Conservation (phyloP, 2,113 vertebrate genomes). For the Nothoprocta perdicaria region DNA sequence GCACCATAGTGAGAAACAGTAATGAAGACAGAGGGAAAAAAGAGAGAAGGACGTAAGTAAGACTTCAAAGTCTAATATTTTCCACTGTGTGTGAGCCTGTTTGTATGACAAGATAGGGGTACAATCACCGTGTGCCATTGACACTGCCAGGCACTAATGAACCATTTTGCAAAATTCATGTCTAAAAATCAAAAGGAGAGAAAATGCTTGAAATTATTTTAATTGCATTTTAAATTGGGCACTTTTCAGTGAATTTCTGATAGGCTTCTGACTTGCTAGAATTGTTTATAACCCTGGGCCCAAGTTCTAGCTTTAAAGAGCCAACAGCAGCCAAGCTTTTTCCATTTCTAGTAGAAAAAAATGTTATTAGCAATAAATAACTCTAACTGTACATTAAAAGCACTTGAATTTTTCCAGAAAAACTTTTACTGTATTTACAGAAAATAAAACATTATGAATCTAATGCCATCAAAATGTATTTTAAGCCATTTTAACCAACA, state of each 20-base stretch:
- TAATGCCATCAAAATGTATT: neutral
- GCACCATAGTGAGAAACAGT: neutral
- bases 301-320: neutral
- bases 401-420: neutral
- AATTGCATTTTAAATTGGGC: neutral
- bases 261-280: neutral
- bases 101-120: neutral
- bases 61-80: neutral
- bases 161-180: neutral
- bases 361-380: neutral
- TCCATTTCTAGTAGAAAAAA: neutral
- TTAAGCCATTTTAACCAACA: neutral
- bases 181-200: neutral
- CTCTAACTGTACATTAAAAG: neutral
- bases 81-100: neutral
- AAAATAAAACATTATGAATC: neutral
- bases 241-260: neutral
- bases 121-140: neutral
- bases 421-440: neutral
- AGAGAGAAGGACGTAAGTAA: neutral
- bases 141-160: neutral
- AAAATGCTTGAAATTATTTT: neutral
- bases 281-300: neutral
- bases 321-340: neutral
- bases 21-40: neutral